A percentile compares a stretch with the other conserved stretches of the same genome.
phyloP scores from a whole-genome alignment of 1,140 invertebrate species.

The Cydia fagiglandana region DNA sequence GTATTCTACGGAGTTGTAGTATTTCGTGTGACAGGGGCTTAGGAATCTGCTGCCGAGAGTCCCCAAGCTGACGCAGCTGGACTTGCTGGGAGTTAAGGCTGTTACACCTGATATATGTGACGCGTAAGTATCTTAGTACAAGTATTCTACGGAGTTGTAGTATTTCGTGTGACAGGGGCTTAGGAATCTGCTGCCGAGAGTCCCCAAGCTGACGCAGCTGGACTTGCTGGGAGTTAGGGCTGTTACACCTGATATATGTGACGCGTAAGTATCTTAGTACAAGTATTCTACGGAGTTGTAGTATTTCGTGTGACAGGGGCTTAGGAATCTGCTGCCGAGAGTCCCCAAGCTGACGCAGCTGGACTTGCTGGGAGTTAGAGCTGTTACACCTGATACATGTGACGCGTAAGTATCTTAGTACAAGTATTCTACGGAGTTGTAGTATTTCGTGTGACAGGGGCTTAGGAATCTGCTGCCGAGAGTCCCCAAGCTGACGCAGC shows the following conservation, averaged over 20 bases:
- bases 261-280: constrained; percentile 41
- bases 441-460: too few relatives aligned
- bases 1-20: background rate
- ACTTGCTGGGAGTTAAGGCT: constrained; percentile 88
- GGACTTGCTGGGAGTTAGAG: too few relatives aligned
- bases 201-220: constrained; percentile 84
- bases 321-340: too few relatives aligned
- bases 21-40: too few relatives aligned
- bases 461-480: constrained; percentile 78
- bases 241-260: constrained; percentile 85
- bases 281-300: too few relatives aligned
- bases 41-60: constrained; percentile 77
- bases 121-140: too few relatives aligned
- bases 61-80: constrained; percentile 85
- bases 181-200: constrained; percentile 82
- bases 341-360: too few relatives aligned
- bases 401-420: background rate
- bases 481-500: constrained; percentile 83
- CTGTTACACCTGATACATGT: too few relatives aligned
- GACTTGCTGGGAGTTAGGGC: constrained; percentile 90
- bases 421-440: background rate
- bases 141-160: too few relatives aligned
- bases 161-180: constrained; percentile 85
- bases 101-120: constrained; percentile 62
- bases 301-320: constrained; percentile 87